Evolutionary conservation across 2,113 vertebrate genomes (phyloP).

Genomic region (Hydrochoerus hydrochaeris): DNA sequence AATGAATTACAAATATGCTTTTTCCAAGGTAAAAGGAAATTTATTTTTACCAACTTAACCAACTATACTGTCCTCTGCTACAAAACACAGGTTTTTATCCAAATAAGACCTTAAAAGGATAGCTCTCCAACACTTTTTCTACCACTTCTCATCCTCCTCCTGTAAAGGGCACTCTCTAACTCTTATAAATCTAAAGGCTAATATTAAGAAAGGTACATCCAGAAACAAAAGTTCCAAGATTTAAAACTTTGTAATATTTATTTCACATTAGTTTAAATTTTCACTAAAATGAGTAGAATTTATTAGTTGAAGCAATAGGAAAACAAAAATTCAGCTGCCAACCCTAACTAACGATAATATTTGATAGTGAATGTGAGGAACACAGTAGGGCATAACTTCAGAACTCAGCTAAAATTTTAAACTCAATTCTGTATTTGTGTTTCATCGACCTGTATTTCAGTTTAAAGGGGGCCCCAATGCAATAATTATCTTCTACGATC

Average conservation of each 20-base stretch:
- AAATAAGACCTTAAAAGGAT: neutral
- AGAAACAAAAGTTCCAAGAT: neutral
- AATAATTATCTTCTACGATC: neutral
- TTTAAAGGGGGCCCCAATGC: neutral
- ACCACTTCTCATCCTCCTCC: conserved; percentile 48
- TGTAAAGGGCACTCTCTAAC: neutral
- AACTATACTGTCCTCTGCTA: conserved; percentile 36
- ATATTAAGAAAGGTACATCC: neutral
- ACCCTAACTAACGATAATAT: neutral
- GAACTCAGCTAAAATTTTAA: neutral
- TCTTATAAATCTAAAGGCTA: conserved; percentile 36
- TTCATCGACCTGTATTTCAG: neutral
- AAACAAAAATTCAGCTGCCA: neutral
- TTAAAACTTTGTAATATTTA: neutral
- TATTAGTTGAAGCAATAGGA: neutral
- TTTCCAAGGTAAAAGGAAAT: conserved; percentile 52
- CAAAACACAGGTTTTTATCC: conserved; percentile 36
- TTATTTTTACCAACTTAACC: conserved; percentile 52
- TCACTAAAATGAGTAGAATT: conserved; percentile 37
- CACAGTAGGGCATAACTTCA: neutral
- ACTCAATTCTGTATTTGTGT: neutral
- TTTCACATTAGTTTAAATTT: conserved; percentile 1
- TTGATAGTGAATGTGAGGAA: neutral
- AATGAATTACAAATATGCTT: conserved; percentile 32
- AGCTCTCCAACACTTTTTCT: neutral